These are phyloP conservation scores for Aradophagus sp. DNA, from an alignment of 1,140 invertebrate species.

Conservation along the genomic window DNA sequence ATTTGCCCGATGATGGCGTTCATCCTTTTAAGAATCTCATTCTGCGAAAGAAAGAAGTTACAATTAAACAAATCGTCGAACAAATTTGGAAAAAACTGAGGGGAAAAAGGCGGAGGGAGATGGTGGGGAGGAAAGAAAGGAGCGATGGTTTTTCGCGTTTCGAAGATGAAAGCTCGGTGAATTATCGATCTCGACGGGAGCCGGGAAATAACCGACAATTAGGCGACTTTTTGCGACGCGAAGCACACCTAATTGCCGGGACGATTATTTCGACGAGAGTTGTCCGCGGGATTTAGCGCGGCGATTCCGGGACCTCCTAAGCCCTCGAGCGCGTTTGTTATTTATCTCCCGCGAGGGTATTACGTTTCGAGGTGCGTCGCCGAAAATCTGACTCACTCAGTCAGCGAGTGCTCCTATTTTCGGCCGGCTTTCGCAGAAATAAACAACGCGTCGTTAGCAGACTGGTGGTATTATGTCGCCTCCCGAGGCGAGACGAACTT, in stretches of 20 bases:
- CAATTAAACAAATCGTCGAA: slow-evolving; percentile 3
- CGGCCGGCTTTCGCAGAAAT: slow-evolving; percentile 35
- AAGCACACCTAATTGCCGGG: slow-evolving; percentile 12
- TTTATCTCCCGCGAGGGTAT: slow-evolving; percentile 34
- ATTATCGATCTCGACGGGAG: too few relatives aligned
- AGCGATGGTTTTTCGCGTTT: too few relatives aligned
- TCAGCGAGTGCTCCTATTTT: slow-evolving; percentile 63
- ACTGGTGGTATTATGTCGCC: too few relatives aligned
- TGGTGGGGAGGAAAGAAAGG: too few relatives aligned
- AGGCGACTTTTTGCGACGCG: slow-evolving; percentile 8
- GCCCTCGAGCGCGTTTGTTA: slow-evolving; percentile 6
- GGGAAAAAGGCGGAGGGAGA: too few relatives aligned
- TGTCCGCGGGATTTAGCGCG: slow-evolving; percentile 17
- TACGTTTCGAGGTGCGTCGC: slow-evolving; percentile 38
- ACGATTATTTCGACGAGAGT: slow-evolving; percentile 40
- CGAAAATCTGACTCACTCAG: slow-evolving; percentile 35
- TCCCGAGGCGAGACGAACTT: too few relatives aligned
- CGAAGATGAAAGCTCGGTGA: too few relatives aligned
- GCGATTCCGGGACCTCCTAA: slow-evolving; percentile 11
- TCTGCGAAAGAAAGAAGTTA: slow-evolving; percentile 78
- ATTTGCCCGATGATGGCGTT: slow-evolving; percentile 93
- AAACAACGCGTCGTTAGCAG: slow-evolving; percentile 38
- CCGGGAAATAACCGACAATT: slow-evolving; percentile 13
- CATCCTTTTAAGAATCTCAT: slow-evolving; percentile 94
- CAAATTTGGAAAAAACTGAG: too few relatives aligned